Evolutionary conservation across 2,113 vertebrate species (phyloP), one percentile per base, ranked within the genome.

Genomic region (Sturnira hondurensis): DNA sequence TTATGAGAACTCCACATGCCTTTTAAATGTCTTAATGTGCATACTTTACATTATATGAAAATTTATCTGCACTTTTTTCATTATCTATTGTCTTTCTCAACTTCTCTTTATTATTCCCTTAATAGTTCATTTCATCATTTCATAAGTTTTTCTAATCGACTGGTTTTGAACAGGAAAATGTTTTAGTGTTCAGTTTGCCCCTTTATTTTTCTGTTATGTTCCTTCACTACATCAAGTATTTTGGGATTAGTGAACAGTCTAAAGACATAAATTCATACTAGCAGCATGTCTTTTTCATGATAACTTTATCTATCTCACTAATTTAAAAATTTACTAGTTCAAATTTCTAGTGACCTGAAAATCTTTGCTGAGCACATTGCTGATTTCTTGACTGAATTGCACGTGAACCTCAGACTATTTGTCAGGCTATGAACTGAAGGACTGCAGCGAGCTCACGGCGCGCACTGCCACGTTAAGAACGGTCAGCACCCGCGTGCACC

Each of bases 331-430:
- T 88, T 50, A 65, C 26, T 89, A 96, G 41, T 77, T 73, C 84
- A 85, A 43, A 28, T 96, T 83, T 47, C 2, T 45, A 33, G 65
- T 86, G 24, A 70, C 41, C 63, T 93, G 36, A 71, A 97, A 70
- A 87, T 89, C 20, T 97, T 95, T 92, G 36, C 65, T 88, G 87
- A 58, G 47, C 70, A 52, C 94, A 52, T 50, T 77, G 54, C 20
- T 45, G 76, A 0, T 92, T 86, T 93, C 80, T 33, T 56, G 14
- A 97, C 68, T 76, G 67, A 97, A 65, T 17, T 16, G 38, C n/a
- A 56, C 43, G 31, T 4, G 54, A 93, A 12, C 41, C n/a, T 61
- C 11, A 43, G 54, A 50, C 11, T 95, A 54, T 68, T 95, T 91
- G 61, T 87, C 31, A 38, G 65, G 61, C 19, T 65, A 22, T 67